Base-by-base conservation (phyloP, 2,888 invertebrate genomes). In the Nesidiocoris tenuis region DNA sequence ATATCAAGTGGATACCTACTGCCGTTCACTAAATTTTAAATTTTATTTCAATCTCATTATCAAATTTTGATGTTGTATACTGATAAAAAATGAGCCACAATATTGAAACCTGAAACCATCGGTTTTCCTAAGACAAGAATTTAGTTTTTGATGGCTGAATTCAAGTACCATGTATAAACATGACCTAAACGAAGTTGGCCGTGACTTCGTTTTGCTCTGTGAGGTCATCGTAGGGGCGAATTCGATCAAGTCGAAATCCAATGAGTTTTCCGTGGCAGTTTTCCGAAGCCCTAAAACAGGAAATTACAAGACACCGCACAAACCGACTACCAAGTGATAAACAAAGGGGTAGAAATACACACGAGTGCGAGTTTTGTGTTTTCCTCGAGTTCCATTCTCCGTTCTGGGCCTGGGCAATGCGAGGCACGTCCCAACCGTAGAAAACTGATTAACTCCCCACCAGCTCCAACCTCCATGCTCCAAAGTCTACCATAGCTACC, bases 391-490 rank as follows among this genome's bases (percentile, higher is more conserved):
- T 39, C 39, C 39, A 39, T 39, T 39, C 39, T 39, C 39, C 39
- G 39, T 12, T 39, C 39, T 39, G 39, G n/a, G 39, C 39, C 39
- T 39, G 39, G 22, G 19, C 56, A 21, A 67, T 67, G 67, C 67
- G 18, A 55, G 23, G 67, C 67, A 67, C 67, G 67, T 67, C 55
- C 67, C 21, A 21, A 17, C 67, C 67, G 67, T 67, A 67, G 67
- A 67, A 67, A 67, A 67, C 67, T 39, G 67, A 67, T 67, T 67
- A 67, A 67, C 67, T 19, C n/a, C 59, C n/a, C 59, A 59, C 59
- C 59, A n/a, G 5, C 19, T 9, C 59, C 59, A 5, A n/a, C 59
- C 5, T 54, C 12, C 39, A 39, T 12, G 39, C 12, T 39, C 39
- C 39, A 7, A 7, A 7, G 12, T 12, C 39, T 7, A 39, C 39